A percentile compares a stretch with the other conserved stretches of the same genome.
Conservation (phyloP, 1,140 invertebrate species). For the Rhyacophila brunnea region DNA sequence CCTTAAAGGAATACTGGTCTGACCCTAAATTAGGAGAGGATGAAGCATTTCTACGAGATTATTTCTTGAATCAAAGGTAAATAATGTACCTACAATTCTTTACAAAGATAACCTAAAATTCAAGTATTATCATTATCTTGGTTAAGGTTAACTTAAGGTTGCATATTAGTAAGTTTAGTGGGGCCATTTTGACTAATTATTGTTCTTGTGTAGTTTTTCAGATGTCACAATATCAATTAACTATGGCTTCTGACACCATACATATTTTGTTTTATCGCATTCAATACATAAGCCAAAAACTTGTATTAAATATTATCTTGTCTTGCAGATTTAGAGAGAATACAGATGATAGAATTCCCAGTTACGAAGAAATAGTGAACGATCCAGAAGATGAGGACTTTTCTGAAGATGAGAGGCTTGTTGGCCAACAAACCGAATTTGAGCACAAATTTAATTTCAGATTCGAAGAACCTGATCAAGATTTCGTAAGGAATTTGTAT, state of each 20-base stretch:
- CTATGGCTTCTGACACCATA: too few relatives aligned
- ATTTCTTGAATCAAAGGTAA: slow-evolving; percentile 85
- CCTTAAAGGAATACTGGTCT: slow-evolving; percentile 82
- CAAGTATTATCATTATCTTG: too few relatives aligned
- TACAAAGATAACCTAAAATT: too few relatives aligned
- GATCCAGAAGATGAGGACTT: slow-evolving; percentile 65
- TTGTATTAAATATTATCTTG: neutral
- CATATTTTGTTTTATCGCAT: neutral
- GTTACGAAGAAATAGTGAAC: slow-evolving; percentile 69
- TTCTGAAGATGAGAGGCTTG: slow-evolving; percentile 78
- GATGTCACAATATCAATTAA: too few relatives aligned
- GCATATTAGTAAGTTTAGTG: too few relatives aligned
- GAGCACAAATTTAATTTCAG: slow-evolving; percentile 95
- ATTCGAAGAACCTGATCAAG: slow-evolving; percentile 93
- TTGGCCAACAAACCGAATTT: slow-evolving; percentile 85
- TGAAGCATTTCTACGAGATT: slow-evolving; percentile 91
- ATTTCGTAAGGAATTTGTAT: slow-evolving; percentile 71
- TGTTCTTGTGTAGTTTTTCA: too few relatives aligned
- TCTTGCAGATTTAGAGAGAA: slow-evolving; percentile 59
- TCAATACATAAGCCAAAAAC: neutral
- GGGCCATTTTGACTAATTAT: too few relatives aligned
- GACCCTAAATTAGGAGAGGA: slow-evolving; percentile 75
- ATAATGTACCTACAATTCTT: too few relatives aligned
- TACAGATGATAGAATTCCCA: slow-evolving; percentile 61
- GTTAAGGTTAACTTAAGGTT: too few relatives aligned